Percentiles rank a stretch among this genome's conserved stretches.
phyloP scores from a whole-genome alignment of 2,888 invertebrate species.

The Drosophila neutralis region DNA sequence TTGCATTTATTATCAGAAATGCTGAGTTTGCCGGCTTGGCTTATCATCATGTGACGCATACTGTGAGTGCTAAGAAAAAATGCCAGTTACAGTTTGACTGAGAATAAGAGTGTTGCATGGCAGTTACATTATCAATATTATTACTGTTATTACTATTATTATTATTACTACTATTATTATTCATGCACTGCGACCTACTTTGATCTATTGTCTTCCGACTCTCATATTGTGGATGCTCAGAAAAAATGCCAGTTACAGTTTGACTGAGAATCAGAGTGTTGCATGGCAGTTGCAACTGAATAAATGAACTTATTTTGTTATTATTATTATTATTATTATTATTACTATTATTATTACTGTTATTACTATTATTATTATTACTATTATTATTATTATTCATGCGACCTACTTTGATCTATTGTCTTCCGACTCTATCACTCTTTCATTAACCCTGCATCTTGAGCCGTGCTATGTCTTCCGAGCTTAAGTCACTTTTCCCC shows the following conservation, averaged over 20 bases:
- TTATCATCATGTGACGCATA: conserved; percentile 69
- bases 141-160: background rate
- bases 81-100: background rate
- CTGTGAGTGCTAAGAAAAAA: conserved; percentile 28
- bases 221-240: too few species aligned
- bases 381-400: too few species aligned
- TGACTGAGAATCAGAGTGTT: too few species aligned
- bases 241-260: too few species aligned
- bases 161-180: background rate
- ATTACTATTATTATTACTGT: background rate
- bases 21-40: conserved; percentile 14
- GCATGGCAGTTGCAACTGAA: too few species aligned
- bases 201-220: too few species aligned
- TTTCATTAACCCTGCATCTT: background rate
- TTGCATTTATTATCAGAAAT: conserved; percentile 33
- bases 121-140: background rate
- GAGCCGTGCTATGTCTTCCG: background rate
- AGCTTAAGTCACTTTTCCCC: background rate
- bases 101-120: background rate
- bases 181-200: too few species aligned
- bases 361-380: background rate
- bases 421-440: background rate
- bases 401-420: background rate
- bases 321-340: too few species aligned
- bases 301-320: too few species aligned